Evolutionary conservation across 2,888 invertebrate genomes (phyloP), one percentile per base, ranked within the genome.

Genomic region (Mythimna albipuncta): DNA sequence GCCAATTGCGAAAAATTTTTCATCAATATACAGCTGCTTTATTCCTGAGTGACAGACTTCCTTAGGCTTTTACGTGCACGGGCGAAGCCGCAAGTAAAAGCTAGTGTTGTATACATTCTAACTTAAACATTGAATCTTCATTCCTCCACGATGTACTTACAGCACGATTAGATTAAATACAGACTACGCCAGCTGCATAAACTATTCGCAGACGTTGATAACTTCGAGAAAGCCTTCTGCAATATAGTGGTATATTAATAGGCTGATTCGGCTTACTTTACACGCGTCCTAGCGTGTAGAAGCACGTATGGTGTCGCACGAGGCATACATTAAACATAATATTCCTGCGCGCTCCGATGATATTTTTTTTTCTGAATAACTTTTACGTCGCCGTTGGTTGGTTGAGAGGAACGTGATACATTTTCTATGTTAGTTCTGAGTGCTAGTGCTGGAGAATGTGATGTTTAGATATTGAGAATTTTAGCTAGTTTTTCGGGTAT

Each of bases 321-420:
- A 73, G 80, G 77, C 68, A 85, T 84, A 85, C 85, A 83, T 83
- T 83, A 84, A 72, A 73, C 75, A 78, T 83, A 71, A 84, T 79
- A 73, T 79, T 84, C 70, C 50, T 64, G 68, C 61, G 57, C 58
- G 72, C 82, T 57, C 32, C 68, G 44, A 69, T 77, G 75, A 69
- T 85, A 83, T 82, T 82, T 82, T 79, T 75, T 81, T 84, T 72
- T 66, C 61, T 50, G 69, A 79, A 77, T 71, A 74, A 64, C 59
- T 75, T 63, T 72, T 64, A 50, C 72, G 59, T 55, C 52, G 38
- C 50, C 67, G 68, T 66, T 72, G 62, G 72, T 54, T 58, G 44
- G 54, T 44, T 57, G 50, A 52, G 62, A 21, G 59, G 32, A 69
- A 82, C 67, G 79, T 82, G 78, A 59, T 72, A 75, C 68, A 72